Base-by-base conservation (phyloP, 1,140 invertebrate species). In the Drosophila santomea region DNA sequence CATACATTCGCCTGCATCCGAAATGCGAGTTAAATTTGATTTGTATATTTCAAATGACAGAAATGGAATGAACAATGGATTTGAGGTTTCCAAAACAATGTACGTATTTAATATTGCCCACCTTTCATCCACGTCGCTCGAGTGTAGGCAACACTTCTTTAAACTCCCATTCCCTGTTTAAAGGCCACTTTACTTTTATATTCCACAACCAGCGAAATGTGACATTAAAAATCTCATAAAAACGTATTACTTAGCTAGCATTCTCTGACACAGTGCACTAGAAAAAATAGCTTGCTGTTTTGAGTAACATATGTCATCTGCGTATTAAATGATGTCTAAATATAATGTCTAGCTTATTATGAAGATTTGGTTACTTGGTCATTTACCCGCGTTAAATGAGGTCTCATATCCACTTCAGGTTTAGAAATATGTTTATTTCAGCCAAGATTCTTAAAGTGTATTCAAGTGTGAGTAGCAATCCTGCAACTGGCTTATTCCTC, bases 201-300 rank as follows among this genome's bases (percentile, higher is more conserved):
- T 62, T 67, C 78, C 78, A 64, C 74, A 85, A 68, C 78, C 82
- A 85, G 82, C 82, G 83, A 80, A 81, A 81, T 86, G 82, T 72
- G 78, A 82, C 82, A 85, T 86, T 86, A 85, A 85, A 85, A 88
- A 76, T 76, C 82, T 76, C 83, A 86, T 86, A 88, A 86, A 88
- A 86, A 75, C 85, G 69, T 88, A 86, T 86, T 88, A 72, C 68
- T 72, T 71, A 82, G 78, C 77, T 69, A 60, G 71, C 55, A 82
- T 43, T 25, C 43, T 45, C 32, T 55, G 54, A 50, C 36, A 50
- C 51, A 14, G 25, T 15, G n/a, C 7, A 54, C 32, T n/a, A 8
- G n/a, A 28, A n/a, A 23, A 73, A 58, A 60, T 6, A 3, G 15
- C 6, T 5, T 43, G 8, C 32, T 32, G 8, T 8, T 32, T 32